phyloP scores from a whole-genome alignment of 2,113 vertebrate genomes.

The Pelecanoides urinatrix region DNA sequence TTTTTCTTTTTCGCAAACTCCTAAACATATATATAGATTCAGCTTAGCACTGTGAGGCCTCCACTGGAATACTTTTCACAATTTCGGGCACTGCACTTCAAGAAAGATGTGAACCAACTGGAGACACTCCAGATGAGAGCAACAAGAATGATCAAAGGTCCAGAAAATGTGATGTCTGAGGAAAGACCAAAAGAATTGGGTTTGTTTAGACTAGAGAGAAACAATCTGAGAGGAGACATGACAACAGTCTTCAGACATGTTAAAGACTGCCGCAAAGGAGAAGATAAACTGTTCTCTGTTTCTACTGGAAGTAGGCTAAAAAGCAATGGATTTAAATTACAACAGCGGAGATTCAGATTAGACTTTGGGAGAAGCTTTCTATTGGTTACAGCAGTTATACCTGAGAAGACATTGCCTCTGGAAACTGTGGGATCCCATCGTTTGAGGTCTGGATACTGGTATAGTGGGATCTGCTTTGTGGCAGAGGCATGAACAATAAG shows the following conservation, averaged over 20 bases:
- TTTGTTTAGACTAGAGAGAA: conserved; percentile 65
- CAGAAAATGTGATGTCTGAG: conserved; percentile 62
- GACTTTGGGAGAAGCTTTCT: not conserved
- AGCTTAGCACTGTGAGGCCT: conserved; percentile 10
- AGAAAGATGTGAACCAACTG: conserved; percentile 48
- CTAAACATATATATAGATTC: not conserved
- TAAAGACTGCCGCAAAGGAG: not conserved
- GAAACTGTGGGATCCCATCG: not conserved
- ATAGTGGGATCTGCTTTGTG: not conserved
- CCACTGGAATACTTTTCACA: conserved; percentile 43
- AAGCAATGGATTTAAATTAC: not conserved
- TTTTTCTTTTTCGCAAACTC: not conserved
- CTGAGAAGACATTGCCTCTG: not conserved
- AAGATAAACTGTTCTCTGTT: conserved; percentile 37
- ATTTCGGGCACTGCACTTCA: conserved; percentile 32
- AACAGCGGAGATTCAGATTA: not conserved
- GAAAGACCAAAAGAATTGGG: conserved; percentile 53
- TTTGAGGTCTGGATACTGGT: not conserved
- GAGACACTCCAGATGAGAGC: conserved; percentile 49
- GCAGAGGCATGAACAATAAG: not conserved
- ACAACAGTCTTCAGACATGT: conserved; percentile 53
- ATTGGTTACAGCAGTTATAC: conserved; percentile 23
- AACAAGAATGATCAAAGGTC: conserved; percentile 52
- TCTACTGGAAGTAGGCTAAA: conserved; percentile 17
- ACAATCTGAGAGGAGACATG: conserved; percentile 50